phyloP scores from a whole-genome alignment of 2,888 invertebrate species.

The Rotaria magnacalcarata region DNA sequence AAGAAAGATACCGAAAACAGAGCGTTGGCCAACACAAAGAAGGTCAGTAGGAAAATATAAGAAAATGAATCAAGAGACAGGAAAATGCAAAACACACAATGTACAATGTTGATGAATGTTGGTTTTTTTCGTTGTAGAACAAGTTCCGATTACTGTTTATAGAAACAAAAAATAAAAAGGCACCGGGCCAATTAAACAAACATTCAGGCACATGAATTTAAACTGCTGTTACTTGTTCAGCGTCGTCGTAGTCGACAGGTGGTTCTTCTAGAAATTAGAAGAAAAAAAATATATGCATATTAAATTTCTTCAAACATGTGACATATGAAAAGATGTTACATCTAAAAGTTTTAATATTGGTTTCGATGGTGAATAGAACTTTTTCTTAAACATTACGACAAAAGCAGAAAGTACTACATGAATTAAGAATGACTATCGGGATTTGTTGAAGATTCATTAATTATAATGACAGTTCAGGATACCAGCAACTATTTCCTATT shows the following conservation, averaged over 20 bases:
- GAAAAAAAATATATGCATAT: not conserved
- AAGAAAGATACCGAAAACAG: not conserved
- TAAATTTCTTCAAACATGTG: too few relatives aligned
- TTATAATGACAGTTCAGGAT: too few relatives aligned
- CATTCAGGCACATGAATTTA: not conserved
- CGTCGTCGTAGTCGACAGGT: not conserved
- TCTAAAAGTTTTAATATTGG: too few relatives aligned
- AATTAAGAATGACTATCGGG: too few relatives aligned
- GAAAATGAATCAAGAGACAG: not conserved
- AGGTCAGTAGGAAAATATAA: constrained; percentile 7
- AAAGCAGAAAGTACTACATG: too few relatives aligned
- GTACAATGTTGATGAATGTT: not conserved
- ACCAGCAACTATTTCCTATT: too few relatives aligned
- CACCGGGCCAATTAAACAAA: not conserved
- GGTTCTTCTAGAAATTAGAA: not conserved
- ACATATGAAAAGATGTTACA: too few relatives aligned
- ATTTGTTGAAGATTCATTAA: too few relatives aligned
- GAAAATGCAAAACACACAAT: not conserved
- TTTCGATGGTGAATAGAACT: too few relatives aligned
- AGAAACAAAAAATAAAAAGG: not conserved
- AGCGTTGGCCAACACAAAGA: not conserved
- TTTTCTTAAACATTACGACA: too few relatives aligned
- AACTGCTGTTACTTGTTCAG: constrained; percentile 19
- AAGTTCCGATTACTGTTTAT: not conserved
- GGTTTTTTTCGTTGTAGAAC: not conserved